Conservation (phyloP, 2,888 invertebrate genomes). For the Busseola fusca region DNA sequence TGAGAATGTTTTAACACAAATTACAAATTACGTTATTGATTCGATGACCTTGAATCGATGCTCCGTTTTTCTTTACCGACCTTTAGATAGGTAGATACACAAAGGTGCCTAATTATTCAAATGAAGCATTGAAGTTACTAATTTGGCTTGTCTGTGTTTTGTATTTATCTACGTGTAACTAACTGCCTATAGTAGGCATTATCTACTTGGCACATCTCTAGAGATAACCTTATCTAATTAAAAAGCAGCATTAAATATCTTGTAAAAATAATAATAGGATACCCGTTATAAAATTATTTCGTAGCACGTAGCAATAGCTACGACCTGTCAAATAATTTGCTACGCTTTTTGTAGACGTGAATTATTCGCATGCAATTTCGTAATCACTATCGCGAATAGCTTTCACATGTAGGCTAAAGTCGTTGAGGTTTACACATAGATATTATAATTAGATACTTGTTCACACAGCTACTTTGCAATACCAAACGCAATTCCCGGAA, state of each 20-base stretch:
- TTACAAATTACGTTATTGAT: constrained; percentile 52
- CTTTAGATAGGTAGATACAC: constrained; percentile 19
- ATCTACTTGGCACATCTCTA: constrained; percentile 2
- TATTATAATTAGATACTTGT: constrained; percentile 9
- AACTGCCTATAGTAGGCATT: not conserved
- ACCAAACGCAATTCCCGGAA: constrained; percentile 21
- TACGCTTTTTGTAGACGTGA: constrained; percentile 16
- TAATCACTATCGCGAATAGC: not conserved
- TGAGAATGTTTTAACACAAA: constrained; percentile 50
- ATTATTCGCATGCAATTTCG: not conserved
- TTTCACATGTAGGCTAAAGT: not conserved
- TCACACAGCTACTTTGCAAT: constrained; percentile 7
- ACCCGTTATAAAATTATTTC: not conserved
- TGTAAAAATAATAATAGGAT: not conserved
- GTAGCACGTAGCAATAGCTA: constrained; percentile 21
- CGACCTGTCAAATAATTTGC: constrained; percentile 1
- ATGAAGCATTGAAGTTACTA: constrained; percentile 20
- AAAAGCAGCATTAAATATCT: not conserved
- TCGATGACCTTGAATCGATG: constrained; percentile 23
- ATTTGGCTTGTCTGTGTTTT: constrained; percentile 10
- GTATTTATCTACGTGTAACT: constrained; percentile 3
- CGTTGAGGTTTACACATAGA: not conserved
- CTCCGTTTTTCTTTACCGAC: constrained; percentile 40
- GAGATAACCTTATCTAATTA: not conserved
- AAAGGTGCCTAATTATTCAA: constrained; percentile 33